A percentile compares a stretch with the other conserved stretches of the same genome.
Conservation (phyloP, 2,113 vertebrate species). For the Mus musculus region DNA sequence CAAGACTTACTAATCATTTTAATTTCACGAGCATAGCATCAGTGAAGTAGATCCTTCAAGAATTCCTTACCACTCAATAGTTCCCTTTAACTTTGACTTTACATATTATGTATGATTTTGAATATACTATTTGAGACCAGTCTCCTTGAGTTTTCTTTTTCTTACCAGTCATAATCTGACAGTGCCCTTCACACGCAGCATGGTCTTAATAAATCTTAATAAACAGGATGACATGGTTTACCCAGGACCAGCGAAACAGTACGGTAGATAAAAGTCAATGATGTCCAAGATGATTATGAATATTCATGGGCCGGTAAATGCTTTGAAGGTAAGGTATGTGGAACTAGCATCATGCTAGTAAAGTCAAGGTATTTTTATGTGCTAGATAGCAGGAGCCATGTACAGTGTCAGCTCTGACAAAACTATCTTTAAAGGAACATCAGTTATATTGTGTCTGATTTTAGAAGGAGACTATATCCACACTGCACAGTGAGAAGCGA, state of each 20-base stretch:
- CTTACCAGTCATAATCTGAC: background rate
- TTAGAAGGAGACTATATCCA: slow-evolving; percentile 43
- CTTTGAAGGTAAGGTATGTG: slow-evolving; percentile 27
- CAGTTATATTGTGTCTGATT: slow-evolving; percentile 66
- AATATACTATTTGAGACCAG: background rate
- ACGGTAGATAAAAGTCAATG: background rate
- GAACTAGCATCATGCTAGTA: slow-evolving; percentile 3
- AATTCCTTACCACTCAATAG: slow-evolving; percentile 12
- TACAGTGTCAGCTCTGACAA: background rate
- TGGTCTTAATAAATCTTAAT: background rate
- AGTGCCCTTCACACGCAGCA: background rate
- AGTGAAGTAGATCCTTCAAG: background rate
- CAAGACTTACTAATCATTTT: background rate
- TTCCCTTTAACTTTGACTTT: slow-evolving; percentile 10
- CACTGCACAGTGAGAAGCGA: background rate
- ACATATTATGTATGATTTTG: slow-evolving; percentile 13
- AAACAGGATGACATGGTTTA: background rate
- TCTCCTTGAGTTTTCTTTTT: background rate
- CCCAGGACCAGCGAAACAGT: background rate
- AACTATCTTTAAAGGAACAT: slow-evolving; percentile 56
- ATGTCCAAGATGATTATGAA: slow-evolving; percentile 19
- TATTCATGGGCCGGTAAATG: slow-evolving; percentile 3
- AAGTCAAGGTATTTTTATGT: slow-evolving; percentile 18
- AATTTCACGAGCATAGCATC: background rate
- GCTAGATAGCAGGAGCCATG: background rate